Evolutionary conservation across 1,140 invertebrate species (phyloP).

Genomic region (Drosophila seguyi): DNA sequence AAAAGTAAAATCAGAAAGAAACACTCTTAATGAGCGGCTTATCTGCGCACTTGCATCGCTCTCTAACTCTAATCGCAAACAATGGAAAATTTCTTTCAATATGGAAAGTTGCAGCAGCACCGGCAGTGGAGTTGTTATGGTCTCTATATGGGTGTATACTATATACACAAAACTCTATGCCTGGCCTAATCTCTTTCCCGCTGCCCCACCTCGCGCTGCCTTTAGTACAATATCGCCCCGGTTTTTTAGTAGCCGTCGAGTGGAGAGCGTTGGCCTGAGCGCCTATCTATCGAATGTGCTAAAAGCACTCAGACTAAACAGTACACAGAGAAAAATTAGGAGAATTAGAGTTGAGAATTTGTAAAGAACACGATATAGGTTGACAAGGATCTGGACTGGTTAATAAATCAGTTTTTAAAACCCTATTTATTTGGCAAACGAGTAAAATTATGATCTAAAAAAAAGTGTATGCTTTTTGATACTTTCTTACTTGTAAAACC

Average conservation of each 20-base stretch:
- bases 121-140: slow-evolving; percentile 18
- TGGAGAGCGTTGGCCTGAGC: slow-evolving; percentile 27
- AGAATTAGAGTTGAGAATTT: background rate
- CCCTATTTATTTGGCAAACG: too few relatives aligned
- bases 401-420: too few relatives aligned
- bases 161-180: slow-evolving; percentile 9
- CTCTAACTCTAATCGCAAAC: slow-evolving; percentile 71
- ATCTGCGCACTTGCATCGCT: slow-evolving; percentile 44
- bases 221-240: slow-evolving; percentile 16
- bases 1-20: slow-evolving; percentile 28
- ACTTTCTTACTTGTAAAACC: too few relatives aligned
- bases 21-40: slow-evolving; percentile 34
- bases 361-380: too few relatives aligned
- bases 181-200: slow-evolving; percentile 20
- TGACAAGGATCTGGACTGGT: background rate
- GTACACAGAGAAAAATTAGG: slow-evolving; percentile 4
- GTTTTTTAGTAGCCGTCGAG: slow-evolving; percentile 16
- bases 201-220: slow-evolving; percentile 13
- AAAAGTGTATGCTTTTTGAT: too few relatives aligned
- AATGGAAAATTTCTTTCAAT: slow-evolving; percentile 75
- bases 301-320: slow-evolving; percentile 21
- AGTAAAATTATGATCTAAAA: too few relatives aligned
- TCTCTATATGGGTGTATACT: slow-evolving; percentile 3
- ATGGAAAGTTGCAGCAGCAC: slow-evolving; percentile 60
- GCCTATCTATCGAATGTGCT: slow-evolving; percentile 62